A percentile compares a stretch with the other conserved stretches of the same genome.
Conservation (phyloP, 2,797 vertebrate genomes). For the Rhinophrynus dorsalis region DNA sequence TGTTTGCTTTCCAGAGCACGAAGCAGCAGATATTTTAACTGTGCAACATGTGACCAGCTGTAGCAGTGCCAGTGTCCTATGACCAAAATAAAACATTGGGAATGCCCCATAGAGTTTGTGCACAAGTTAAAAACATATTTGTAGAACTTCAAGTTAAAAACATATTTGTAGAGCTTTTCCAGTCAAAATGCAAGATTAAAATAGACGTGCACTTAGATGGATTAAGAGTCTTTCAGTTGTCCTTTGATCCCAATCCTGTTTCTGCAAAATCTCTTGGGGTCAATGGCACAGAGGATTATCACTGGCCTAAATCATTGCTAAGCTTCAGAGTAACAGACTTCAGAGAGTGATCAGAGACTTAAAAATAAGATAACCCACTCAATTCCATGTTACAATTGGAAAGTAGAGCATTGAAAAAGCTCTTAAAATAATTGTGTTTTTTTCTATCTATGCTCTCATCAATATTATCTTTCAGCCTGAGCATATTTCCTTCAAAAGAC, state of each 20-base stretch:
- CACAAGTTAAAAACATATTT: no score
- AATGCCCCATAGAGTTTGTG: no score
- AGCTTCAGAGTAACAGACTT: slow-evolving; percentile 47
- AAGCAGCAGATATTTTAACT: no score
- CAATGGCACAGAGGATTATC: slow-evolving; percentile 55
- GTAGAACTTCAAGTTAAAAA: slow-evolving; percentile 62
- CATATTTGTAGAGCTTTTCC: slow-evolving; percentile 61
- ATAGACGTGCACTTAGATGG: slow-evolving; percentile 57
- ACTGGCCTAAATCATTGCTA: slow-evolving; percentile 46
- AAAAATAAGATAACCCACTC: slow-evolving; percentile 38
- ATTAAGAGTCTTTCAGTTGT: slow-evolving; percentile 60
- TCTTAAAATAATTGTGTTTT: slow-evolving; percentile 38
- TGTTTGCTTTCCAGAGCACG: no score
- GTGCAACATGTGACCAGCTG: no score
- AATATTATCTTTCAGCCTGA: slow-evolving; percentile 30
- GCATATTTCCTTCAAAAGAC: not conserved
- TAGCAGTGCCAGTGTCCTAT: no score
- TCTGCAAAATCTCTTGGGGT: slow-evolving; percentile 52
- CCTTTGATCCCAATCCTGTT: slow-evolving; percentile 64
- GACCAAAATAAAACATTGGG: no score
- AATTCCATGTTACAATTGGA: slow-evolving; percentile 3
- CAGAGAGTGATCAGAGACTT: slow-evolving; percentile 34
- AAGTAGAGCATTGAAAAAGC: slow-evolving; percentile 6
- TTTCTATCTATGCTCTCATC: not conserved
- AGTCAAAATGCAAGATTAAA: slow-evolving; percentile 58